These are phyloP conservation scores for Enteromius treurensis DNA, from an alignment of 2,797 vertebrate genomes.

Conservation along the genomic window DNA sequence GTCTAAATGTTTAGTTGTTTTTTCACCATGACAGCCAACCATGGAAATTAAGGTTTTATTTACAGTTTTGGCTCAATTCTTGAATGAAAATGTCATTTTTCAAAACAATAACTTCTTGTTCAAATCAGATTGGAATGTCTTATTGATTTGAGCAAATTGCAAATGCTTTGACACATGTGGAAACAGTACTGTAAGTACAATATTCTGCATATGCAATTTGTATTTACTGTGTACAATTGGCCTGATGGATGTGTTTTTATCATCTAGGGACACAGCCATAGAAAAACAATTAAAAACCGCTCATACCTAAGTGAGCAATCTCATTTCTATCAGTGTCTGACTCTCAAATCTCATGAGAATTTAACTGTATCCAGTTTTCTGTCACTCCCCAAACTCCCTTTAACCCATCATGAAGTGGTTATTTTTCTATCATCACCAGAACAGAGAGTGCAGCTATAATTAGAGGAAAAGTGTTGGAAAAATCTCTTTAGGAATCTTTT, in stretches of 20 bases:
- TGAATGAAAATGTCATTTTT: no score
- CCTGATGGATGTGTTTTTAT: not conserved
- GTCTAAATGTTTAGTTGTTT: no score
- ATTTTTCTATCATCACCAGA: constrained; percentile 63
- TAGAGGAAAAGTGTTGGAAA: constrained; percentile 73
- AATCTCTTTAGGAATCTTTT: constrained; percentile 59
- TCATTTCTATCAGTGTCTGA: not conserved
- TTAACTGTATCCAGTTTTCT: constrained; percentile 32
- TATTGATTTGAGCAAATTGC: no score
- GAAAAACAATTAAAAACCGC: not conserved
- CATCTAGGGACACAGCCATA: not conserved
- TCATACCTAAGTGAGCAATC: not conserved
- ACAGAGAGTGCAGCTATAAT: constrained; percentile 71
- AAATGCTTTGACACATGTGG: no score
- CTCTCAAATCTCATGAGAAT: constrained; percentile 14
- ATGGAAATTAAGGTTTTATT: no score
- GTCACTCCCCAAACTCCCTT: constrained; percentile 62
- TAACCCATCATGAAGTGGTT: constrained; percentile 73
- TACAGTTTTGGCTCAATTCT: no score
- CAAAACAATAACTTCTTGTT: no score
- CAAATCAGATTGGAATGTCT: no score
- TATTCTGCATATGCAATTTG: no score
- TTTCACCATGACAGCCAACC: no score
- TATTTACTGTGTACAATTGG: not conserved
- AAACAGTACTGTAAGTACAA: no score